Evolutionary conservation across 92 coral and sea anemone genomes (phyloP).

Genomic region (Diadumene lineata): DNA sequence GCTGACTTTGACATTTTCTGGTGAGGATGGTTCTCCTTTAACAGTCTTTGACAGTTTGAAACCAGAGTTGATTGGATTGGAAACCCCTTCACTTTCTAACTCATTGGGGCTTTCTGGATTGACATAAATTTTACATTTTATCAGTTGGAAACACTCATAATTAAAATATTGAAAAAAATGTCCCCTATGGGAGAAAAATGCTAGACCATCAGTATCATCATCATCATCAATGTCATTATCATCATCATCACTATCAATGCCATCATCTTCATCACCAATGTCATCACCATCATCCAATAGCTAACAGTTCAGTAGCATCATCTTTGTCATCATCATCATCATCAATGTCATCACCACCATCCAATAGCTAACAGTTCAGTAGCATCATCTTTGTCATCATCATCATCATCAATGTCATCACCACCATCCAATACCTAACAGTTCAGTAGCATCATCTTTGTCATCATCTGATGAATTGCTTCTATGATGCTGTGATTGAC

Average conservation of each 20-base stretch:
- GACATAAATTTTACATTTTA: no score
- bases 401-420: background rate
- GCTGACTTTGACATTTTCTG: constrained; percentile 80
- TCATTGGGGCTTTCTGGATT: constrained; percentile 69
- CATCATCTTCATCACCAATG: background rate
- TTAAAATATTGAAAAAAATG: no score
- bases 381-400: background rate
- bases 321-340: background rate
- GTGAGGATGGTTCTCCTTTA: constrained; percentile 41
- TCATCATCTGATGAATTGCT: constrained; percentile 38
- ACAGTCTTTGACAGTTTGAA: constrained; percentile 72
- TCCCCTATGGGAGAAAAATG: background rate
- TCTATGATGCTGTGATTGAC: constrained; percentile 21
- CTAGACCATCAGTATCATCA: background rate
- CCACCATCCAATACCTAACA: constrained; percentile 42
- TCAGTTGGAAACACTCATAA: no score
- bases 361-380: background rate
- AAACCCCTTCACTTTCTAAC: constrained; percentile 77
- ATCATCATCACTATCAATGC: background rate
- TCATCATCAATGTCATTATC: background rate
- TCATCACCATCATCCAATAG: background rate
- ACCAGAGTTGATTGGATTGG: constrained; percentile 45
- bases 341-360: background rate
- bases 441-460: constrained; percentile 71
- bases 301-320: no score